Evolutionary conservation across 2,113 vertebrate species (phyloP), one percentile per base, ranked within the genome.

Genomic region (Labeo rohita): DNA sequence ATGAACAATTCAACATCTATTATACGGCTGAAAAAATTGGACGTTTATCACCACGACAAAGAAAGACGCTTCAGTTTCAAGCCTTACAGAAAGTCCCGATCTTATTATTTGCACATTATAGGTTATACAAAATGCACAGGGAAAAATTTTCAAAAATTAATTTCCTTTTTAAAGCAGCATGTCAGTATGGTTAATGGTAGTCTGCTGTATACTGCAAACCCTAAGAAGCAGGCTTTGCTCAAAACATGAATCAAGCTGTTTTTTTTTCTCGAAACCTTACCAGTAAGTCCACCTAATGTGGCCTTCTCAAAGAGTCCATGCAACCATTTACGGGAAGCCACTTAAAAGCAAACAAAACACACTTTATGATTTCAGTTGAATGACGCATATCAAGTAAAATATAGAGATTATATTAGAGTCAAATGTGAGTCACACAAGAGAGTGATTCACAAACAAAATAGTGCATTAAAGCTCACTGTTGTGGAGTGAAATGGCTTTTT

Each of bases 1-100:
- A 63, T 47, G 10, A 80, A 15, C 54, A 80, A 63, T 79, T 79
- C 36, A 61, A 63, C 77, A 80, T 7, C 77, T 34, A 63, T 79
- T 59, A 59, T 43, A 61, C 18, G 77, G 18, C 6, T 79, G 77
- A 63, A 63, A 61, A 45, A 15, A 6, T 61, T 56, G 9, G 15
- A 56, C 11, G 28, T 78, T 45, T 79, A 50, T 75, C 73, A 75
- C 6, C n/a, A 49, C 11, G 6, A 50, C 45, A 50, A 6, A 11
- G n/a, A 74, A 74, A 74, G 45, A 49, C 6, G 10, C 6, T 75
- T 74, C 72, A 74, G 72, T 74, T 74, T 47, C 43, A 74, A 74
- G 39, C 4, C 39, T 73, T 36, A 47, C 72, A 23, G 45, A 74
- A n/a, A 9, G 43, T 47, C 43, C 72, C 45, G 5, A 18, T 70